phyloP scores from a whole-genome alignment of 2,888 invertebrate genomes.

The Epistrophe eligans region DNA sequence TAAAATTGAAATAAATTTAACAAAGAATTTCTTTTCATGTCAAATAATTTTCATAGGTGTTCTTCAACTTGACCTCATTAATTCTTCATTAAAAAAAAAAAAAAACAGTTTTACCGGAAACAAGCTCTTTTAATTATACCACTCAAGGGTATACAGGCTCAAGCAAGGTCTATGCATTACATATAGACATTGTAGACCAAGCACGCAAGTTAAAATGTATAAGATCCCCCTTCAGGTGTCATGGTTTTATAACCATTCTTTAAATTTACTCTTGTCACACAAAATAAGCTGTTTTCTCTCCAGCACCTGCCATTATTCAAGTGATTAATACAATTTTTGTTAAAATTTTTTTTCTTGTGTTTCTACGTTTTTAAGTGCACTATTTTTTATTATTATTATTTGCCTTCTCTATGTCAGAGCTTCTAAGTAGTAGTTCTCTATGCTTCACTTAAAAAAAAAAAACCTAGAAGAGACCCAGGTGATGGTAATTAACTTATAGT shows the following conservation, averaged over 20 bases:
- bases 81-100: too few relatives aligned
- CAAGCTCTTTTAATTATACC: background rate
- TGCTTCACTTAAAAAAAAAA: background rate
- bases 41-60: background rate
- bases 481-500: conserved; percentile 42
- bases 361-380: background rate
- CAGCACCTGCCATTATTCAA: conserved; percentile 60
- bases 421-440: conserved; percentile 4
- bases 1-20: background rate
- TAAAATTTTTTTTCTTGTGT: conserved; percentile 37
- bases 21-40: background rate
- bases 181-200: background rate
- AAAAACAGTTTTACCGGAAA: background rate
- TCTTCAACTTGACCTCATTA: background rate
- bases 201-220: background rate
- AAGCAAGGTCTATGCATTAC: background rate
- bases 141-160: background rate
- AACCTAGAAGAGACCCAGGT: conserved; percentile 21
- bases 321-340: conserved; percentile 41
- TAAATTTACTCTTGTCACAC: background rate
- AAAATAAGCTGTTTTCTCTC: conserved; percentile 3
- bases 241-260: background rate
- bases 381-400: background rate
- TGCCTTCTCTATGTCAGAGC: conserved; percentile 1
- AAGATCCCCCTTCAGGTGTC: background rate